A percentile compares a stretch with the other conserved stretches of the same genome.
phyloP scores from a whole-genome alignment of 2,797 vertebrate species.

The Muscicapa striata region DNA sequence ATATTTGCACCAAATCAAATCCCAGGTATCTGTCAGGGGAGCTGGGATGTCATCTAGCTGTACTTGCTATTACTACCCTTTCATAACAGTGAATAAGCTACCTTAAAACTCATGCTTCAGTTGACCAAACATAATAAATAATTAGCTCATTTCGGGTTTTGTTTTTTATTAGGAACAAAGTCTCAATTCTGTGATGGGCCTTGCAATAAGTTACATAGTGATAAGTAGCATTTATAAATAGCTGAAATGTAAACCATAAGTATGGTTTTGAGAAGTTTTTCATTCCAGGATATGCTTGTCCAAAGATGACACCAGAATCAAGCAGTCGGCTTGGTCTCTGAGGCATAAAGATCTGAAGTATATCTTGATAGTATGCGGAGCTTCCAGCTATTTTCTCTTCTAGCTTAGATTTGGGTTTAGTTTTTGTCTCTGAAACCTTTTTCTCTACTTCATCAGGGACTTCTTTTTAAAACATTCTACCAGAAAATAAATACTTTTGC shows the following conservation, averaged over 20 bases:
- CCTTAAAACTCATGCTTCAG: background rate
- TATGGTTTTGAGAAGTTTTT: background rate
- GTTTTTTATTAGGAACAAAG: background rate
- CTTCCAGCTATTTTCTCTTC: background rate
- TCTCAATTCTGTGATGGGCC: background rate
- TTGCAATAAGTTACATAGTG: background rate
- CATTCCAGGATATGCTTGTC: background rate
- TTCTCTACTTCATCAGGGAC: background rate
- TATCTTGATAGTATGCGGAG: background rate
- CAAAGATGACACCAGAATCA: background rate
- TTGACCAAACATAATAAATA: background rate
- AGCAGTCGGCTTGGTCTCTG: background rate
- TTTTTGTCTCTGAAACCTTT: background rate
- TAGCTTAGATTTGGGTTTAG: background rate
- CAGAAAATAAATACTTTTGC: background rate
- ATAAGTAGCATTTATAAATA: background rate
- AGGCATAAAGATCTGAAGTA: background rate
- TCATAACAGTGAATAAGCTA: background rate
- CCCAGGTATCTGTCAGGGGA: background rate
- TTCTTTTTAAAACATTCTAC: background rate
- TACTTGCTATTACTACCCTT: background rate
- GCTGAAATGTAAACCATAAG: background rate
- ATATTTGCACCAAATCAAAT: background rate
- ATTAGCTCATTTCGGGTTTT: background rate
- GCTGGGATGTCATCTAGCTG: background rate